Conservation (phyloP, 2,888 invertebrate genomes). For the Chaitophorus viminalis region DNA sequence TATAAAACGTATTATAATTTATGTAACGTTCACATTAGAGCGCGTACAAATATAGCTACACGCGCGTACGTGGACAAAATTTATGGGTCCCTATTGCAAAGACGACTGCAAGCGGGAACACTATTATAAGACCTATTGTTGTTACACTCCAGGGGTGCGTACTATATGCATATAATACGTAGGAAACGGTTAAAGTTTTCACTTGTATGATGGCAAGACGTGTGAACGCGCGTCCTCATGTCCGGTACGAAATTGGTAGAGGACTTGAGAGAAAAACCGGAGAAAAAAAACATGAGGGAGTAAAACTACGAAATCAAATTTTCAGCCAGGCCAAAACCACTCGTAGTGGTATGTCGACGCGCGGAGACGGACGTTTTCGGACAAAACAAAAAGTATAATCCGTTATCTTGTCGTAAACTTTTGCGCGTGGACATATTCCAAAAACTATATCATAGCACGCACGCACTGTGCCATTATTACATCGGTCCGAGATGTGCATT, state of each 20-base stretch:
- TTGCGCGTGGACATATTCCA: neutral
- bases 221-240: neutral
- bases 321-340: neutral
- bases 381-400: neutral
- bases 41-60: neutral
- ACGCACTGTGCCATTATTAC: neutral
- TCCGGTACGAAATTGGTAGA: neutral
- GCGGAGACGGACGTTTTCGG: neutral
- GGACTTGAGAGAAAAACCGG: neutral
- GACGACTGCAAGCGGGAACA: neutral
- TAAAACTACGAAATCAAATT: neutral
- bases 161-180: neutral
- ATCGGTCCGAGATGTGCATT: neutral
- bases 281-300: neutral
- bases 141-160: neutral
- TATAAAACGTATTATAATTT: conserved; percentile 11
- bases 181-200: neutral
- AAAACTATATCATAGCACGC: neutral
- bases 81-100: neutral
- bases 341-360: neutral
- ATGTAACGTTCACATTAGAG: conserved; percentile 1
- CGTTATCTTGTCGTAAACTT: conserved; percentile 6
- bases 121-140: neutral
- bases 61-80: neutral
- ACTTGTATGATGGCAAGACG: neutral